These are phyloP conservation scores for Sycophaga agraensis DNA, from an alignment of 1,140 invertebrate species.

Conservation along the genomic window DNA sequence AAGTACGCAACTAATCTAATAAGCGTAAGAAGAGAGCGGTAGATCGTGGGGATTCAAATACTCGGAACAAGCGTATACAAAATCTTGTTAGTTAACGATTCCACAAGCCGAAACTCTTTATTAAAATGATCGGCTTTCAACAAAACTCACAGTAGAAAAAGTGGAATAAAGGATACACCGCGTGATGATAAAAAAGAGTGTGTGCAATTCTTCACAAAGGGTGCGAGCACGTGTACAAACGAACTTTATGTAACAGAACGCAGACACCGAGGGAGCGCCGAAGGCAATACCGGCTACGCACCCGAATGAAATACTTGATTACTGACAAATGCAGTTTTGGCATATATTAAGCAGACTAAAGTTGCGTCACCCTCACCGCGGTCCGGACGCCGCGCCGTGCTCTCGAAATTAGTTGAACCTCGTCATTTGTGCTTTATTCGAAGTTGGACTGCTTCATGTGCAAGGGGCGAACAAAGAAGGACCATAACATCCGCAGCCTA, in stretches of 20 bases:
- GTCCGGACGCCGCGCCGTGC: no score
- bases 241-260: conserved; percentile 2
- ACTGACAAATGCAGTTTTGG: conserved; percentile 16
- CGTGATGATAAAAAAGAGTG: no score
- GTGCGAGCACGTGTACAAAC: background rate
- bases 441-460: background rate
- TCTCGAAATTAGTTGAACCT: conserved; percentile 13
- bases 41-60: no score
- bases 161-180: no score
- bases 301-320: conserved; percentile 17
- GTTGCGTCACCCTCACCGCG: background rate
- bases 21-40: no score
- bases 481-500: background rate
- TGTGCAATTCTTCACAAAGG: conserved; percentile 17
- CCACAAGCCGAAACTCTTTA: no score
- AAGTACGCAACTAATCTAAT: no score
- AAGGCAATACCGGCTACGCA: conserved; percentile 1
- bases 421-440: conserved; percentile 7
- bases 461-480: background rate
- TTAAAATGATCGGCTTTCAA: no score
- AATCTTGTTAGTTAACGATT: no score
- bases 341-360: conserved; percentile 16
- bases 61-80: no score
- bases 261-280: background rate
- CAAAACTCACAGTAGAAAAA: no score